Evolutionary conservation across 2,888 invertebrate species (phyloP).

Genomic region (Maniola hyperantus): DNA sequence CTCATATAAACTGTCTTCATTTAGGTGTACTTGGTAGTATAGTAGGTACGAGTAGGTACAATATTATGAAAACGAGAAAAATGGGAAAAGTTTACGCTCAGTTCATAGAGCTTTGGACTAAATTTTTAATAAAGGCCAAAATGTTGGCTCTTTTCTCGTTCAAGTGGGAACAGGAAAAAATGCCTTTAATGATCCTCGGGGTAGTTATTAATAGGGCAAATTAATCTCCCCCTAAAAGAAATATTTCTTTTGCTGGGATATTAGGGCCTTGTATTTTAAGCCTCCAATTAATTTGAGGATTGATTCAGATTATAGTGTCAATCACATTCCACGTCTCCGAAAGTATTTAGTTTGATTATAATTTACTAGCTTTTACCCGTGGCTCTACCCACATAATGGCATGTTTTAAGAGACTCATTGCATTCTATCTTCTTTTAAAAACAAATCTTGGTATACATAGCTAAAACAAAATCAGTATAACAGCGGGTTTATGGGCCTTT

Average conservation of each 20-base stretch:
- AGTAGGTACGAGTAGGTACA: conserved; percentile 40
- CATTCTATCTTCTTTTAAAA: too few species aligned
- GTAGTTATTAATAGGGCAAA: conserved; percentile 35
- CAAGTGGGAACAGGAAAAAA: conserved; percentile 29
- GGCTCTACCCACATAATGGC: too few species aligned
- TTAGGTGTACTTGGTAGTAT: conserved; percentile 48
- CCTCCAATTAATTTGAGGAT: conserved; percentile 22
- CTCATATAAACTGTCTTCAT: conserved; percentile 51
- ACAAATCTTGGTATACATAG: too few species aligned
- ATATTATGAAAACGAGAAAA: conserved; percentile 75
- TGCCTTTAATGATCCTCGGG: conserved; percentile 35
- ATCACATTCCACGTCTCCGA: background rate
- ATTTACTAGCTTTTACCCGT: too few species aligned
- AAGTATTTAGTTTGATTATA: background rate
- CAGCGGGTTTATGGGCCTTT: too few species aligned
- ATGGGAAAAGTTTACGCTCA: conserved; percentile 67
- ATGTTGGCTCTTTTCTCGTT: conserved; percentile 53
- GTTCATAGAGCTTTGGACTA: conserved; percentile 61
- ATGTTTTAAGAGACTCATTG: too few species aligned
- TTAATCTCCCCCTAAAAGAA: conserved; percentile 27
- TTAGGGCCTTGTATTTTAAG: conserved; percentile 17
- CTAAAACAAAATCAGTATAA: too few species aligned
- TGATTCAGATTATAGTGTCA: conserved; percentile 14
- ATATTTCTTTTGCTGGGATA: conserved; percentile 20
- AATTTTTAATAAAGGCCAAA: conserved; percentile 67